Evolutionary conservation across 2,797 vertebrate species (phyloP), one percentile per base, ranked within the genome.

Genomic region (Steatocranus sp.): DNA sequence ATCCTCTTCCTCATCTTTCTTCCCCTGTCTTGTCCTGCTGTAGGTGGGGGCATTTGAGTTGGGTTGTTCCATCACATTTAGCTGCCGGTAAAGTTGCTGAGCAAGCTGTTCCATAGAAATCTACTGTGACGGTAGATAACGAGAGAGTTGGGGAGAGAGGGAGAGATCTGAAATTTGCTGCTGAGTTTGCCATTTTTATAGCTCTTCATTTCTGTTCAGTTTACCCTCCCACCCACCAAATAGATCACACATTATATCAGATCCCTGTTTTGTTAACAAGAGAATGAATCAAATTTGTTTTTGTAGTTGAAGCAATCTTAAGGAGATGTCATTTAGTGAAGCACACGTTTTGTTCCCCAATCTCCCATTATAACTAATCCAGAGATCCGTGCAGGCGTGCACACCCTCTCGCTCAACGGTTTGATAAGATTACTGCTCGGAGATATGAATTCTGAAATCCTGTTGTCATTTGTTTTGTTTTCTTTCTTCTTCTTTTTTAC

Each of bases 121-220:
- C 91, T 93, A 87, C 91, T 56, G 61, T 58, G 85, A 89, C 15
- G 6, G 91, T 93, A 90, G 89, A 93, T 50, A n/a, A 83, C 48
- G 78, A 25, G 51, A 85, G 73, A 75, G 73, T 43, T 46, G 43
- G 73, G 78, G 82, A 80, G 76, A 58, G 78, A 79, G 81, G 82
- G 76, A 70, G 76, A 80, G 79, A 87, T 83, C 53, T 76, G 27
- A 92, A 76, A 91, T 90, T 93, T 93, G 94, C 94, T 95, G 95
- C 95, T 95, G 94, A 93, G 86, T 93, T 95, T 91, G 91, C 88
- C 86, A 75, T 91, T 92, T 96, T 96, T 97, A 96, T 96, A 96
- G 95, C 84, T 92, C 95, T 84, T 89, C 92, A 94, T 94, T 96
- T 96, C 89, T 96, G 91, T 93, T 91, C 79, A 76, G 68, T 88